These are phyloP conservation scores for Benitochromis conjunctus DNA, from an alignment of 2,113 vertebrate genomes.

Conservation along the genomic window DNA sequence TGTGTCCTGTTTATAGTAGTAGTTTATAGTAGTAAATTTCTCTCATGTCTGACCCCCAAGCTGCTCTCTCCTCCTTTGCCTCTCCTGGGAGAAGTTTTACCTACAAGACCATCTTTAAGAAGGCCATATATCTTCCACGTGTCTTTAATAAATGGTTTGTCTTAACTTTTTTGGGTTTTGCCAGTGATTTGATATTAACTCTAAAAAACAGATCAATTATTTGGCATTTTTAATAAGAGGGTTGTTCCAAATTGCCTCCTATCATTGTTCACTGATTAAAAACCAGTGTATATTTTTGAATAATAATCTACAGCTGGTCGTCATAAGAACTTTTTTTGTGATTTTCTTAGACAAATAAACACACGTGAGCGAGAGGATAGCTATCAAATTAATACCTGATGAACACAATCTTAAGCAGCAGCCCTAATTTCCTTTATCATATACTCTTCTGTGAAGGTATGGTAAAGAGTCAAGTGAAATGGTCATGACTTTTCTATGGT, in stretches of 20 bases:
- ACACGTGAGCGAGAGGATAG: neutral
- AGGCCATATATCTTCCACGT: neutral
- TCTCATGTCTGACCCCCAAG: slow-evolving; percentile 33
- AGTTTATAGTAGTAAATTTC: slow-evolving; percentile 57
- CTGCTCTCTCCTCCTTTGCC: slow-evolving; percentile 1
- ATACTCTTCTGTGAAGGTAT: rapidly evolving
- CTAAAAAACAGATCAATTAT: neutral
- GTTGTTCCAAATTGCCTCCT: neutral
- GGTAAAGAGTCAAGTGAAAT: neutral
- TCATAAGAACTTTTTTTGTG: neutral
- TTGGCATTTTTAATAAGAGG: rapidly evolving
- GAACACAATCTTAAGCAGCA: rapidly evolving
- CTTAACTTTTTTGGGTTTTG: neutral
- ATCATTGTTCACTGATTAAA: rapidly evolving
- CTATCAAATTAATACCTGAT: rapidly evolving
- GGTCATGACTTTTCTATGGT: neutral
- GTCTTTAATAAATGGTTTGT: neutral
- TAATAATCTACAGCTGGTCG: neutral
- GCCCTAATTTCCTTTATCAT: neutral
- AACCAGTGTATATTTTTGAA: neutral
- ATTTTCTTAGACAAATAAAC: neutral
- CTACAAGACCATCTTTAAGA: neutral
- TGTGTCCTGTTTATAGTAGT: slow-evolving; percentile 69
- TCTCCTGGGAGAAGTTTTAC: slow-evolving; percentile 7
- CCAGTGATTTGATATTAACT: neutral